Evolutionary conservation across 2,888 invertebrate genomes (phyloP).

Genomic region (Saturnia pavonia): DNA sequence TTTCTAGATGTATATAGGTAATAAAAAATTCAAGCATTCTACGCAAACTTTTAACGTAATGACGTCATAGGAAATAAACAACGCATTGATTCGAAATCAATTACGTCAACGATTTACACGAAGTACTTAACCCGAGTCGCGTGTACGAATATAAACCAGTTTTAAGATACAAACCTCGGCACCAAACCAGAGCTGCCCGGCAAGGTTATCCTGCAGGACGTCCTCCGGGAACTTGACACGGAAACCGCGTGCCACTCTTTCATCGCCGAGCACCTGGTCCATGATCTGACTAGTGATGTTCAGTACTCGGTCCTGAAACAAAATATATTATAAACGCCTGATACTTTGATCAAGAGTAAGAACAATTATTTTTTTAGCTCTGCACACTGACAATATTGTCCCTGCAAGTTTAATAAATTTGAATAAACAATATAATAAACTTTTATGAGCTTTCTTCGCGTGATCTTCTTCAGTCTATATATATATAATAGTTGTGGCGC

Average conservation of each 20-base stretch:
- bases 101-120: background rate
- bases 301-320: slow-evolving; percentile 89
- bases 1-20: too few relatives aligned
- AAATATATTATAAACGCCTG: slow-evolving; percentile 9
- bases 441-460: too few relatives aligned
- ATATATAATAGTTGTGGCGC: too few relatives aligned
- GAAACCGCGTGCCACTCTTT: slow-evolving; percentile 96
- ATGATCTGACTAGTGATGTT: slow-evolving; percentile 97
- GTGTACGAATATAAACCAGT: background rate
- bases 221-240: slow-evolving; percentile 99
- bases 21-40: too few relatives aligned
- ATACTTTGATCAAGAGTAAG: too few relatives aligned
- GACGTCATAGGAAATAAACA: background rate
- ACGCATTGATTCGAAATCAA: background rate
- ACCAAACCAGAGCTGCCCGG: slow-evolving; percentile 99
- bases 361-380: too few relatives aligned
- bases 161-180: slow-evolving; percentile 87
- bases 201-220: slow-evolving; percentile 98
- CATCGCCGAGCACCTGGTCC: slow-evolving; percentile 94
- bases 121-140: too few relatives aligned
- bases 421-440: too few relatives aligned
- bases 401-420: too few relatives aligned
- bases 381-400: too few relatives aligned
- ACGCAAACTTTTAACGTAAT: background rate
- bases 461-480: too few relatives aligned